These are phyloP conservation scores for Antedon bifida DNA, from an alignment of 35 echinoderm and acorn worm genomes.

Conservation along the genomic window DNA sequence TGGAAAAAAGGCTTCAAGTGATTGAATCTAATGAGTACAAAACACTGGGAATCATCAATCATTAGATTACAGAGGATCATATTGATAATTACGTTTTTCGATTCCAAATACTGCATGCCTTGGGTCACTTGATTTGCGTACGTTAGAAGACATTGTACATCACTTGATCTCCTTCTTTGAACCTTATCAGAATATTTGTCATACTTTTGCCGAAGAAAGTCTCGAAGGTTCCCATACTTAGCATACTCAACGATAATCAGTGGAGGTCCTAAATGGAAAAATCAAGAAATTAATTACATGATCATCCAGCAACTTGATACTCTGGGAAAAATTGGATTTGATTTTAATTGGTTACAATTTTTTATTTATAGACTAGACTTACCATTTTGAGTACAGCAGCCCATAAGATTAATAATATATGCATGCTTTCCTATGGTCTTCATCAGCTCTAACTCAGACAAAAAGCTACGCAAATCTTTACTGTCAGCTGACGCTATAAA, in stretches of 20 bases:
- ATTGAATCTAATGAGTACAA: too few species aligned
- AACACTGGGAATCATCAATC: too few species aligned
- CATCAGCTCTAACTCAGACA: constrained; percentile 93
- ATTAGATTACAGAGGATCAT: too few species aligned
- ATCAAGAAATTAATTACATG: background rate
- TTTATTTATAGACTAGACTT: constrained; percentile 10
- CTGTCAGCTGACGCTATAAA: constrained; percentile 59
- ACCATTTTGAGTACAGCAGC: constrained; percentile 91
- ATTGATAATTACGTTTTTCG: constrained; percentile 95
- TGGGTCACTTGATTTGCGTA: constrained; percentile 76
- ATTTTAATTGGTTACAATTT: too few species aligned
- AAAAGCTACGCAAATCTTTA: constrained; percentile 55
- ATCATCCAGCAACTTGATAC: too few species aligned
- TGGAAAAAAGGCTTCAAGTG: too few species aligned
- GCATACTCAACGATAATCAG: constrained; percentile 94
- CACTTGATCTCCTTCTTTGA: constrained; percentile 19
- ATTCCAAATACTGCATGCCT: constrained; percentile 87
- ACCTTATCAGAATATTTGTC: constrained; percentile 36
- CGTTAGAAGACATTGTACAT: constrained; percentile 72
- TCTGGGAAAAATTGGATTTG: too few species aligned
- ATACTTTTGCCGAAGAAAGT: constrained; percentile 57
- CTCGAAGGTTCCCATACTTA: constrained; percentile 74
- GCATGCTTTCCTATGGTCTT: constrained; percentile 82
- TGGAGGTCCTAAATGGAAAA: constrained; percentile 38
- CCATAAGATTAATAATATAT: constrained; percentile 86